Base-by-base conservation (phyloP, 2,888 invertebrate species). In the Polymixis flavicincta region DNA sequence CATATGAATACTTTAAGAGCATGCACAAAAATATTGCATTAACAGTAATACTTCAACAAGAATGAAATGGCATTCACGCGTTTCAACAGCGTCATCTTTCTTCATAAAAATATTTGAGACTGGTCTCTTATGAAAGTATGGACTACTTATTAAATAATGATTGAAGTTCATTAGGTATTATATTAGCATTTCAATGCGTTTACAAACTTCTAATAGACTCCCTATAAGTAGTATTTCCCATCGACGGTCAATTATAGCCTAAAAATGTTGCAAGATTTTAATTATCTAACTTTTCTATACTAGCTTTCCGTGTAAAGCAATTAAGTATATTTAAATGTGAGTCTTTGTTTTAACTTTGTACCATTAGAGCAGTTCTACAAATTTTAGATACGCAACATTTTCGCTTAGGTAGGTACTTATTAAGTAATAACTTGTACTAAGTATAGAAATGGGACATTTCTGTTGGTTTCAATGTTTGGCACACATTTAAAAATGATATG, bases 401-500 rank as follows among this genome's bases (percentile, higher is more conserved):
- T 80, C 76, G 64, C 74, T 77, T 80, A 80, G 67, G 57, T 82
- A 76, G 67, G 57, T 82, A 76, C 76, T 76, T 84, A 78, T 61
- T 55, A 69, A 83, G 74, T 84, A 74, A 74, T 85, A 74, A 82
- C 80, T 87, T 84, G 87, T 80, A 82, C 80, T 86, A 71, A 77
- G 71, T 87, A 89, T 85, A 83, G 90, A 93, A 93, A 94, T 93
- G 92, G 92, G 93, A 93, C 92, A 89, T 78, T 90, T 91, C 88
- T 88, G 84, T 88, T 82, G 85, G 86, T 84, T 86, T 88, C 86
- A 88, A 89, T 85, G 91, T 94, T 95, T 95, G 95, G 95, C 95
- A 95, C 95, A 94, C 89, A 88, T 87, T 89, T 74, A 55, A 83
- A 89, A 89, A 87, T 93, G 94, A 94, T 94, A 94, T 94, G 93